Conservation (phyloP, 2,797 vertebrate genomes). For the Rousettus madagascariensis region DNA sequence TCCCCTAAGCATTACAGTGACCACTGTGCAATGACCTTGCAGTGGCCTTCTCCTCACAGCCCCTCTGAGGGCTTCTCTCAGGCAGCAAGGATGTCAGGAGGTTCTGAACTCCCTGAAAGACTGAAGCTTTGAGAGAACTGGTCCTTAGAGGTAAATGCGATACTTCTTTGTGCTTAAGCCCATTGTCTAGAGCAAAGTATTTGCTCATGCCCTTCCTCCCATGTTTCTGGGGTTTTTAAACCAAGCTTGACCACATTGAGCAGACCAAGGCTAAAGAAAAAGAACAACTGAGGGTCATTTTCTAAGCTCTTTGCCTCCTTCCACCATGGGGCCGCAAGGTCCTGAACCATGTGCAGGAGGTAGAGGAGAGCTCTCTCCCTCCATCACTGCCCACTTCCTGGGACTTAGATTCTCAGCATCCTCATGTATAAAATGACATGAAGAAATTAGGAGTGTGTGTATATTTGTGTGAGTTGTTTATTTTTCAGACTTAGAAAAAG, state of each 20-base stretch:
- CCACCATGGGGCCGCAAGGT: accelerated
- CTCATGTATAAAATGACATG: not conserved
- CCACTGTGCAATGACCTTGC: not conserved
- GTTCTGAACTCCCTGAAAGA: not conserved
- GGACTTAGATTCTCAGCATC: not conserved
- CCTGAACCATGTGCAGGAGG: not conserved
- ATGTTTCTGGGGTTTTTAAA: not conserved
- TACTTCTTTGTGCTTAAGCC: not conserved
- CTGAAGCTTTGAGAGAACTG: not conserved
- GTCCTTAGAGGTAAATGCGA: not conserved
- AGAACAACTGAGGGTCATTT: not conserved
- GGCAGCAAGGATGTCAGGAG: not conserved
- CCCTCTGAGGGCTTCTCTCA: not conserved
- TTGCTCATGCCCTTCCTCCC: not conserved
- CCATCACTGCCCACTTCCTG: not conserved
- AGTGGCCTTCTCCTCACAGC: not conserved
- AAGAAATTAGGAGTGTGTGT: not conserved
- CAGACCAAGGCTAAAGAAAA: not conserved
- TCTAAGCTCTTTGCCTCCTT: not conserved
- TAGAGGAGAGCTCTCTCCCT: not conserved
- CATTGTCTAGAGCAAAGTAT: too few relatives aligned
- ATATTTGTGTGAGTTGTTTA: too few relatives aligned
- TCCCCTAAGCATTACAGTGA: too few relatives aligned
- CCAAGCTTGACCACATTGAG: not conserved
- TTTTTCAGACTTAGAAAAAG: not conserved